A percentile compares a stretch with the other conserved stretches of the same genome.
Conservation (phyloP, 2,888 invertebrate species). For the Conchocele bisecta region DNA sequence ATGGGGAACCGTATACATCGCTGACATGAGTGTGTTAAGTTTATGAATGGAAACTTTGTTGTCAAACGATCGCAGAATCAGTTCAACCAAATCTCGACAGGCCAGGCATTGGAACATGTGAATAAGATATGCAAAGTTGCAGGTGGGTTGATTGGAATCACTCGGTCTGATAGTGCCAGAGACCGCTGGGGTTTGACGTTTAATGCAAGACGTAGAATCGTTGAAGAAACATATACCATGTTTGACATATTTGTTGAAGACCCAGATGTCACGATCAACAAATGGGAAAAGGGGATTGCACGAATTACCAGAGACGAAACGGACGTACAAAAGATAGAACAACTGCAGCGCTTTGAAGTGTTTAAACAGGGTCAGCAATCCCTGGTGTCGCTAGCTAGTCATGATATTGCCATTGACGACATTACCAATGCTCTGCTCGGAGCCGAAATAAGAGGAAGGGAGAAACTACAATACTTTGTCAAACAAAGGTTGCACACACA, state of each 20-base stretch:
- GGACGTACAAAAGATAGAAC: not conserved
- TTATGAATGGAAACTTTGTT: conserved; percentile 25
- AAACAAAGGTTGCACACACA: too few species aligned
- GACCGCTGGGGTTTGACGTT: conserved; percentile 20
- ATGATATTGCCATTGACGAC: not conserved
- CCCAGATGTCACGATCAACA: not conserved
- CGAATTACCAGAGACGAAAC: not conserved
- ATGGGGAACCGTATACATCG: too few species aligned
- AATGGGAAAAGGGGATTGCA: not conserved
- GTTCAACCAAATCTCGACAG: conserved; percentile 28
- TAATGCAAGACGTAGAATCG: not conserved
- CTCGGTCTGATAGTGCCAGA: conserved; percentile 15
- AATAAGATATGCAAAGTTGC: conserved; percentile 23
- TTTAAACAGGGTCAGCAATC: not conserved
- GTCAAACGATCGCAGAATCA: conserved; percentile 2
- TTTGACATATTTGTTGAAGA: not conserved
- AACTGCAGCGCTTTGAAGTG: not conserved
- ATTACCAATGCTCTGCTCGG: too few species aligned
- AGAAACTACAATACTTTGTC: too few species aligned
- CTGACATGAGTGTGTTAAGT: too few species aligned
- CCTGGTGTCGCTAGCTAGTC: not conserved
- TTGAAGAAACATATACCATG: not conserved
- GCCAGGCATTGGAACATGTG: conserved; percentile 24
- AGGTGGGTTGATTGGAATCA: conserved; percentile 32
- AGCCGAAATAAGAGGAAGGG: too few species aligned